These are phyloP conservation scores for Sesia apiformis DNA, from an alignment of 2,888 invertebrate species.

Conservation along the genomic window DNA sequence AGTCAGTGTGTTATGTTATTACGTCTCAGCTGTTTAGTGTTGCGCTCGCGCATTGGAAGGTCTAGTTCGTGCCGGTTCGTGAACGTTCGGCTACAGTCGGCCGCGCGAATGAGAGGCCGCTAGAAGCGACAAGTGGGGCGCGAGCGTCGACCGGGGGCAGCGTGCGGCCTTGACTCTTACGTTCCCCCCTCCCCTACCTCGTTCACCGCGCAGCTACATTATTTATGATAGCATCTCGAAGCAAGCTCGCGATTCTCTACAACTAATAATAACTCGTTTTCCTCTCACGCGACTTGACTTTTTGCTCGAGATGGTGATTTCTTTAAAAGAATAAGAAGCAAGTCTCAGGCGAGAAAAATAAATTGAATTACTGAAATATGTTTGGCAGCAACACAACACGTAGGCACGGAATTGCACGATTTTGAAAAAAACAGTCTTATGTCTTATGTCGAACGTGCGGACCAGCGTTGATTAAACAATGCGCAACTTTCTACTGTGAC, in stretches of 20 bases:
- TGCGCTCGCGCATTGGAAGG: conserved; percentile 64
- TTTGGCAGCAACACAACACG: neutral
- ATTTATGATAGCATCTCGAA: conserved; percentile 71
- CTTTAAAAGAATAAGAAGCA: conserved; percentile 20
- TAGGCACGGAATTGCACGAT: no score
- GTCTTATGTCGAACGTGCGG: neutral
- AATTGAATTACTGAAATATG: neutral
- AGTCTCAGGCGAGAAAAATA: neutral
- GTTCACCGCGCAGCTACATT: conserved; percentile 59
- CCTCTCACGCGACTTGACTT: conserved; percentile 66
- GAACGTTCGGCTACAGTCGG: conserved; percentile 41
- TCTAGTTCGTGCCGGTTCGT: conserved; percentile 66
- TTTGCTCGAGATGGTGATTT: conserved; percentile 38
- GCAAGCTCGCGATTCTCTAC: conserved; percentile 67
- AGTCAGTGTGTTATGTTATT: conserved; percentile 74
- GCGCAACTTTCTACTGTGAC: conserved; percentile 59
- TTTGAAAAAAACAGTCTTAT: no score
- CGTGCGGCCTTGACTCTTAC: conserved; percentile 83
- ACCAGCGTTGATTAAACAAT: conserved; percentile 8
- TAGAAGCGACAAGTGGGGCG: conserved; percentile 62
- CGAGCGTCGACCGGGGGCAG: conserved; percentile 87
- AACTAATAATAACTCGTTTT: conserved; percentile 72
- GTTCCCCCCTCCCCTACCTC: conserved; percentile 25
- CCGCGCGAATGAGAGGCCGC: conserved; percentile 42
- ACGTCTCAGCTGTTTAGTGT: conserved; percentile 69